Evolutionary conservation across 64 coral and sea anemone genomes (phyloP).

Genomic region (Stichodactyla mertensii): DNA sequence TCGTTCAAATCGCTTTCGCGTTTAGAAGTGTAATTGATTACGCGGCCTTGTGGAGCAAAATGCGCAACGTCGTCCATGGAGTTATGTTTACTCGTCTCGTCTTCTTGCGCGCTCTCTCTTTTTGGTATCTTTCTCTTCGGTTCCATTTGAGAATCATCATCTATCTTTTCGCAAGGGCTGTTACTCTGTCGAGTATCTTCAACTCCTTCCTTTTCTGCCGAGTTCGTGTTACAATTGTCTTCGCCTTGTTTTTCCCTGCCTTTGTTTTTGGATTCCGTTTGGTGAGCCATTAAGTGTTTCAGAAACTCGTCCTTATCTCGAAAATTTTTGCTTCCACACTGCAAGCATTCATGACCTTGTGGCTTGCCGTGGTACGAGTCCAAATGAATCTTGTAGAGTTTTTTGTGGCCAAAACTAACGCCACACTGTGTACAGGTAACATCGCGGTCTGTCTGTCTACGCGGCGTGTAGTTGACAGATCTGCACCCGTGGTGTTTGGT

Average conservation of each 20-base stretch:
- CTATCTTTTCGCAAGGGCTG: not conserved
- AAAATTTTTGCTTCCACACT: slow-evolving; percentile 53
- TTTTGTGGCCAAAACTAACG: slow-evolving; percentile 85
- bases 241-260: not conserved
- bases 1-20: not conserved
- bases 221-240: not conserved
- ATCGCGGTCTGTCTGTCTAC: slow-evolving; percentile 44
- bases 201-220: not conserved
- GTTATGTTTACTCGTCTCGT: not conserved
- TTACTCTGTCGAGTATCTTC: not conserved
- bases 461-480: slow-evolving; percentile 28
- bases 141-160: not conserved
- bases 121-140: not conserved
- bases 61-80: not conserved
- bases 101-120: not conserved
- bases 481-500: slow-evolving; percentile 20
- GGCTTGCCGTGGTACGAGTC: slow-evolving; percentile 79
- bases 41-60: not conserved
- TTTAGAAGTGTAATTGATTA: not conserved
- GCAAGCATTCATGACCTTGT: slow-evolving; percentile 36
- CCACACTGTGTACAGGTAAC: slow-evolving; percentile 71
- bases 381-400: slow-evolving; percentile 84
- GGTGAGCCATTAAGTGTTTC: slow-evolving; percentile 86
- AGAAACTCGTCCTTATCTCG: slow-evolving; percentile 59
- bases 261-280: not conserved